Evolutionary conservation across 2,888 invertebrate genomes (phyloP), one percentile per base, ranked within the genome.

Genomic region (Eulithis testata): DNA sequence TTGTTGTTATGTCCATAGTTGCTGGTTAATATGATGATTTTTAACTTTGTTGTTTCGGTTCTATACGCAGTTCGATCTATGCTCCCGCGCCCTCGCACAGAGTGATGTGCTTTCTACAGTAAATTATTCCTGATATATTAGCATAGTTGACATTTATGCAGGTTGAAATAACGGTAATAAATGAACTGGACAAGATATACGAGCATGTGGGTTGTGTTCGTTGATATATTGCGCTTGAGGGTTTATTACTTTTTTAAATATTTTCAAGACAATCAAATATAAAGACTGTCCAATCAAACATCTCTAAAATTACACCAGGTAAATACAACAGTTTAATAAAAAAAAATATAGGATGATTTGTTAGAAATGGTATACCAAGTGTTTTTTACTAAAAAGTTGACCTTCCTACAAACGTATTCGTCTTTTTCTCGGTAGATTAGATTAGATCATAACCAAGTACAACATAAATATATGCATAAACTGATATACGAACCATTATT

Each of bases 401-500:
- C 8, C 1, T 37, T 37, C 8, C 8, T 45, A 5, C n/a, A 4
- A 6, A 12, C 12, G 12, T n/a, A 45, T 45, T 37, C 8, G 37
- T 37, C 8, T 8, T 37, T 5, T 37, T 37, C 37, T 37, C 3
- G 37, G 6, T 37, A 37, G 2, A 37, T 37, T 21, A 21, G 21
- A 37, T 37, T n/a, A n/a, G n/a, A 37, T 37, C 37, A 37, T 8
- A 37, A 37, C 37, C 37, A 8, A 37, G n/a, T 45, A n/a, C 45
- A n/a, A 45, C 5, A 14, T 50, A 27, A 50, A 12, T 11, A n/a
- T n/a, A n/a, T n/a, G n/a, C n/a, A n/a, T n/a, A n/a, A n/a, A n/a
- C n/a, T 7, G 43, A 3, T 4, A 61, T 84, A 90, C 90, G 70
- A 82, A 93, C 93, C 92, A 76, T 92, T 87, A 54, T 81, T 80